Evolutionary conservation across 2,888 invertebrate species (phyloP).

Genomic region (Nomada ruficornis): DNA sequence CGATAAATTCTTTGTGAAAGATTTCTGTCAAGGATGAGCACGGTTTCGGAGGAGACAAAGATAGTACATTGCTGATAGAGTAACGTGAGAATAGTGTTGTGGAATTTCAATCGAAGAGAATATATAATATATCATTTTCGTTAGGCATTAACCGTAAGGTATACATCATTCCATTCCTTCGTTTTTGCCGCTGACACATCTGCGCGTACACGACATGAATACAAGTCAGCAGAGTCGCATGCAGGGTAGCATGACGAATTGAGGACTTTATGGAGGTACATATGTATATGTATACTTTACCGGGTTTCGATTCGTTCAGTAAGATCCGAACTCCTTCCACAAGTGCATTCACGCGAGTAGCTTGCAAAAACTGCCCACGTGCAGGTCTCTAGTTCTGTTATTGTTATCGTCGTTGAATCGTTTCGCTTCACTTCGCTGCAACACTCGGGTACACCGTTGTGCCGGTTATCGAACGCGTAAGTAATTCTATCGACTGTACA

Average conservation of each 20-base stretch:
- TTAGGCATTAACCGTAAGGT: neutral
- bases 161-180: constrained; percentile 3
- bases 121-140: too few relatives aligned
- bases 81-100: neutral
- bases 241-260: constrained; percentile 49
- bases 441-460: neutral
- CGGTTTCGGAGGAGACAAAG: neutral
- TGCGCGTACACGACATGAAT: neutral
- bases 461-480: neutral
- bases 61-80: neutral
- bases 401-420: neutral
- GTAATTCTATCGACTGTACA: neutral
- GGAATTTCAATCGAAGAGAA: neutral
- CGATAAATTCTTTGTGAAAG: neutral
- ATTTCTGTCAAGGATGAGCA: neutral
- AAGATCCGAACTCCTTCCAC: neutral
- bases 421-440: neutral
- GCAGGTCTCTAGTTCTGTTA: neutral
- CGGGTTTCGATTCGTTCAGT: constrained; percentile 20
- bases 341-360: neutral
- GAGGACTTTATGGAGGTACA: neutral
- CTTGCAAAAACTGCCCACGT: neutral
- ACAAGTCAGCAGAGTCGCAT: constrained; percentile 22
- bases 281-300: constrained; percentile 3
- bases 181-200: constrained; percentile 23